Evolutionary conservation across 37 sponge, comb jelly and placozoan species (phyloP).

Genomic region (Hexactinellida sp.): DNA sequence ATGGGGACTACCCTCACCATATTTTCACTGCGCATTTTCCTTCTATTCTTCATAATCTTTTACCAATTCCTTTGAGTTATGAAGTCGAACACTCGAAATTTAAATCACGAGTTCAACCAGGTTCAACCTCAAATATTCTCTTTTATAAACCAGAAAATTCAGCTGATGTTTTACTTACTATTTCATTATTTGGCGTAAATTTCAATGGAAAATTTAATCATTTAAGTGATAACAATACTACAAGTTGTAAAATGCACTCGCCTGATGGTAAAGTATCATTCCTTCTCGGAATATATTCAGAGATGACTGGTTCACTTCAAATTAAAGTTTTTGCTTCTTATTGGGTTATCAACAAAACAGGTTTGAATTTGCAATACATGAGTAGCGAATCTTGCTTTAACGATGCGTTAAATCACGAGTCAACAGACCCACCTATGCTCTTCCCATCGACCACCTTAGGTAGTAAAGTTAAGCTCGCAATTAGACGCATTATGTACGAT

Average conservation of each 20-base stretch:
- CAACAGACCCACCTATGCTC: neutral
- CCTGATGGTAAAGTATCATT: neutral
- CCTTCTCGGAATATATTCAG: neutral
- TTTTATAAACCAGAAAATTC: neutral
- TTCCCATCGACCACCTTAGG: neutral
- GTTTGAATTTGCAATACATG: constrained; percentile 39
- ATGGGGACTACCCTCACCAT: constrained; percentile 37
- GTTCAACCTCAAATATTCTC: neutral
- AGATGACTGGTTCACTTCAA: constrained; percentile 28
- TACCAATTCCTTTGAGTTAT: constrained; percentile 23
- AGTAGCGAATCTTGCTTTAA: neutral
- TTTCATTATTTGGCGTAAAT: neutral
- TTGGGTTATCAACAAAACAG: constrained; percentile 82
- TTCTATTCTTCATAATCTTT: constrained; percentile 48
- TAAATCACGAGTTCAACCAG: neutral
- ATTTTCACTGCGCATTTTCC: constrained; percentile 50
- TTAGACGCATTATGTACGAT: neutral
- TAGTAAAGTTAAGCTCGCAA: neutral
- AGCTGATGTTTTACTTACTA: neutral
- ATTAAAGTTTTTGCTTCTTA: constrained; percentile 53
- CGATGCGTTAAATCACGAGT: neutral
- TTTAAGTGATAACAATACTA: neutral
- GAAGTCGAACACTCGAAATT: neutral
- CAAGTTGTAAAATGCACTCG: neutral
- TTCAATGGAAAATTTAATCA: constrained; percentile 4